Base-by-base conservation (phyloP, 2,113 vertebrate genomes). In the Oncorhynchus nerka region DNA sequence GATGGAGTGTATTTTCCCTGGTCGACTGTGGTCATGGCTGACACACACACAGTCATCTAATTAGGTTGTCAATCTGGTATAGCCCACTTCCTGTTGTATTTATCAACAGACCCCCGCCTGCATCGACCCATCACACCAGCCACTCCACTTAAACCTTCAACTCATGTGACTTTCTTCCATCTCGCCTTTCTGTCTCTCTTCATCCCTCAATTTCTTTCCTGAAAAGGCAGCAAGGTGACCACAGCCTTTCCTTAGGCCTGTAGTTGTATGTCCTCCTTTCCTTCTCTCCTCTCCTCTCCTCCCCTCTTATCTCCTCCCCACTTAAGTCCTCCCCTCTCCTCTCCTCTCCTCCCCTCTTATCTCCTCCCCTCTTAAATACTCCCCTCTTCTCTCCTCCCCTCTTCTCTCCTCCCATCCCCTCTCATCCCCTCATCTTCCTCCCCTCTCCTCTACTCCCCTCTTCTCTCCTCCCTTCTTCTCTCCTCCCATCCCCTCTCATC, bases 261-360 rank as follows among this genome's bases (percentile, higher is more conserved):
- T 0, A 8, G 34, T 39, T 39, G 7, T 39, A 39, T 39, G 6
- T 24, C n/a, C 24, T 24, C 61, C 3, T 62, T 22, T 61, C 15
- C n/a, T n/a, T n/a, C 20, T 73, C 76, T 70, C 71, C 78, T 75
- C 24, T 6, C 22, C 7, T 28, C 16, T 11, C 1, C 13, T 19
- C 1, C 2, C 6, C 4, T 2, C 24, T 78, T 78, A 82, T 87
- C 84, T 0, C 24, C 62, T 20, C 15, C 68, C 6, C 5, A 7
- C 6, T 3, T 1, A 1, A 28, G 28, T 22, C 6, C 4, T 6
- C n/a, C 59, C 11, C n/a, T 8, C 22, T 3, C 11, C n/a, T 8
- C 22, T 3, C 4, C 22, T n/a, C 4, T 5, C 0, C 88, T 90
- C 85, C 85, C 88, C 84, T 83, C 77, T 78, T 78, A 82, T 87